A percentile compares a stretch with the other conserved stretches of the same genome.
Conservation (phyloP, 92 coral and sea anemone species). For the Desmophyllum pertusum region DNA sequence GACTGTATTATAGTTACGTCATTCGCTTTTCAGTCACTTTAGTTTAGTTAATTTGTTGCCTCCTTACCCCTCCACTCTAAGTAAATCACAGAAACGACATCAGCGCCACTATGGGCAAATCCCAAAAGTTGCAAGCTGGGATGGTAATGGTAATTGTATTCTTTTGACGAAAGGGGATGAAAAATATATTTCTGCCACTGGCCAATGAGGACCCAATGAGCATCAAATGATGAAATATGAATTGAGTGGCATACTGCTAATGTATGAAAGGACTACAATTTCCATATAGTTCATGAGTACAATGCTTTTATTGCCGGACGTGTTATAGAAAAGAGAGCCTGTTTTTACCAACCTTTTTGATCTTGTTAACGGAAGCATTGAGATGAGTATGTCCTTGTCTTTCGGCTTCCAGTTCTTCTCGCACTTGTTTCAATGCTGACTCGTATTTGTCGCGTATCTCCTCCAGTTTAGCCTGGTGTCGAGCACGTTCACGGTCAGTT, state of each 20-base stretch:
- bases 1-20: not conserved
- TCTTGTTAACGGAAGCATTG: conserved; percentile 71
- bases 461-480: conserved; percentile 74
- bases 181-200: too few relatives aligned
- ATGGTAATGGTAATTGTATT: too few relatives aligned
- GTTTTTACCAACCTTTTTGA: conserved; percentile 76
- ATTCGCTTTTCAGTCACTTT: not conserved
- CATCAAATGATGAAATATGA: too few relatives aligned
- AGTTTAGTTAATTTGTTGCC: too few relatives aligned
- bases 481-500: conserved; percentile 74
- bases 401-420: conserved; percentile 85
- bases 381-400: conserved; percentile 75
- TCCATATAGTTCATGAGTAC: not conserved
- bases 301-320: not conserved
- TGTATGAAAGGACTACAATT: not conserved
- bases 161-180: too few relatives aligned
- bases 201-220: too few relatives aligned
- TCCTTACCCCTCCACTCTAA: not conserved
- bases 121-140: not conserved
- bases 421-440: conserved; percentile 68
- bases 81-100: not conserved
- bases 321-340: not conserved
- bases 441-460: conserved; percentile 83
- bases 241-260: too few relatives aligned
- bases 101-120: not conserved